Base-by-base conservation (phyloP, 2,113 vertebrate species). In the Gavia stellata region DNA sequence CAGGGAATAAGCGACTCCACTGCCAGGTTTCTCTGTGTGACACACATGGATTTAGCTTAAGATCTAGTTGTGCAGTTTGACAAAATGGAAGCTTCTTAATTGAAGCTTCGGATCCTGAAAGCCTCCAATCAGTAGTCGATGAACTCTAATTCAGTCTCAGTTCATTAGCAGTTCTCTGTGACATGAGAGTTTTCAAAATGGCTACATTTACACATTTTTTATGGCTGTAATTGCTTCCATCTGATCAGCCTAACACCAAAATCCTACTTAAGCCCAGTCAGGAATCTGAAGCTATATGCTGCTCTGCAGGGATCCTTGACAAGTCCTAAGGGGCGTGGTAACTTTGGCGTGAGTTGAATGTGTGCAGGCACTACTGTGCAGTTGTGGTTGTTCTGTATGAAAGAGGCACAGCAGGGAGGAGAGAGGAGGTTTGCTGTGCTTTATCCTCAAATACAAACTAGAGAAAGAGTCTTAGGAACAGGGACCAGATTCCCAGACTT, bases 121-220 rank as follows among this genome's bases (percentile, higher is more conserved):
- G 17, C 10, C 12, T 89, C 72, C 4, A 2, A 17, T 53, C 34
- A 47, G 18, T 36, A 61, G 7, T 25, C 0, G 0, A 52, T 26
- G 65, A 88, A 10, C 52, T 71, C n/a, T 55, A 42, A 83, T 17
- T 58, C 81, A 42, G 44, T 55, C n/a, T 45, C 23, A 42, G 29
- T 47, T 93, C 52, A 62, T 81, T 21, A 82, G n/a, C 28, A 40
- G 53, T 61, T 62, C 24, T 33, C 7, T 78, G 72, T 83, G 53
- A 65, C 0, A 0, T 20, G 20, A 62, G 21, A 47, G 36, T 68
- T 90, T 88, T 82, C n/a, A 59, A 75, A 93, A 81, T 1, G 12
- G 29, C 42, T 82, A 14, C 56, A 31, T 67, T 71, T 75, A 72
- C 21, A 34, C 10, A 25, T 86, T 73, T 91, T 91, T 90, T 75